These are phyloP conservation scores for Papilio helenus DNA, from an alignment of 1,140 invertebrate genomes.

Conservation along the genomic window DNA sequence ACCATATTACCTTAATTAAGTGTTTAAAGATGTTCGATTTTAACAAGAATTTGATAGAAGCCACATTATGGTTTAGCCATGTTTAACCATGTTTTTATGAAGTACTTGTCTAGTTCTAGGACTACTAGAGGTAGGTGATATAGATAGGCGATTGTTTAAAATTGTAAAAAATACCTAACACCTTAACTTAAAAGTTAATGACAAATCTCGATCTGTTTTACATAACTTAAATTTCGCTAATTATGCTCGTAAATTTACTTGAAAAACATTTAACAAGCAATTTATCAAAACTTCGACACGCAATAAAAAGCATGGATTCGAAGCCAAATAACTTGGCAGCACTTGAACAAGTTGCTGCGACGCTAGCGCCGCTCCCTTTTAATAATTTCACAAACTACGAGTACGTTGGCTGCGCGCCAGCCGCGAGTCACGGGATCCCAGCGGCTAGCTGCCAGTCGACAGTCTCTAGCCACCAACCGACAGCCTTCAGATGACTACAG, in stretches of 20 bases:
- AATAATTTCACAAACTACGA: conserved; percentile 20
- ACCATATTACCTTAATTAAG: background rate
- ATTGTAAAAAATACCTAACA: background rate
- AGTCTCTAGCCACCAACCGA: background rate
- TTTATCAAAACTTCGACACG: conserved; percentile 28
- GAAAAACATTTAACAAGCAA: conserved; percentile 26
- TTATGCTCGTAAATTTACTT: background rate
- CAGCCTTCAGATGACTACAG: background rate
- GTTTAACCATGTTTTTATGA: too few relatives aligned
- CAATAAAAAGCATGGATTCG: conserved; percentile 22
- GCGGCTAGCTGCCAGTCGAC: background rate
- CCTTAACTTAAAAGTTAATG: background rate
- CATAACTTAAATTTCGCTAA: background rate
- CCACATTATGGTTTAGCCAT: too few relatives aligned
- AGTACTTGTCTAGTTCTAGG: too few relatives aligned
- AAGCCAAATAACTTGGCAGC: conserved; percentile 26
- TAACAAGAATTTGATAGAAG: background rate
- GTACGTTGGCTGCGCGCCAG: background rate
- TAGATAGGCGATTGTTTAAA: too few relatives aligned
- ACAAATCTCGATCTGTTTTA: background rate
- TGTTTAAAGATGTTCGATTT: background rate
- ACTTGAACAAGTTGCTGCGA: conserved; percentile 8
- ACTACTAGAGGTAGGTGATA: too few relatives aligned
- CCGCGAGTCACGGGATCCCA: background rate
- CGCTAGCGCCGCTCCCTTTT: background rate